These are phyloP conservation scores for Amblyornis subalaris DNA, from an alignment of 2,113 vertebrate genomes.

Conservation along the genomic window DNA sequence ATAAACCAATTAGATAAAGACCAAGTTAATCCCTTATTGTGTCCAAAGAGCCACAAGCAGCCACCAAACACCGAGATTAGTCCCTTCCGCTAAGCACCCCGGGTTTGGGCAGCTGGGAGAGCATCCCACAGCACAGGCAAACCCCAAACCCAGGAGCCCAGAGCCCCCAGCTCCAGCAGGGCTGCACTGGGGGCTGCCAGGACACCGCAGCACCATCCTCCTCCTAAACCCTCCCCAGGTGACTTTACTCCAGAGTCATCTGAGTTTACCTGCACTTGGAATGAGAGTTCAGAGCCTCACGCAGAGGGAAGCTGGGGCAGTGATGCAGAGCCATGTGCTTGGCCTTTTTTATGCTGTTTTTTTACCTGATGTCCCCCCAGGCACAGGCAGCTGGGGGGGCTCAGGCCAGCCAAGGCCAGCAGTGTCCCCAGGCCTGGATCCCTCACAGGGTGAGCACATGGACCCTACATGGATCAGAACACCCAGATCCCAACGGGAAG, in stretches of 20 bases:
- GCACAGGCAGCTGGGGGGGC: neutral
- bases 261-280: rapidly evolving
- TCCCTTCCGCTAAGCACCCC: neutral
- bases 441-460: rapidly evolving
- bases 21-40: constrained; percentile 49
- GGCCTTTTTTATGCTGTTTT: neutral
- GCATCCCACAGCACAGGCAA: rapidly evolving
- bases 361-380: rapidly evolving
- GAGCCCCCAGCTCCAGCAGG: rapidly evolving
- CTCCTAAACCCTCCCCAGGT: rapidly evolving
- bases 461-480: rapidly evolving
- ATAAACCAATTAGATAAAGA: constrained; percentile 63
- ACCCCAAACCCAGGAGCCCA: rapidly evolving
- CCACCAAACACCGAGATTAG: constrained; percentile 49
- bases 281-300: neutral
- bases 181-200: neutral
- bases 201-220: neutral
- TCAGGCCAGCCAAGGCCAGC: neutral
- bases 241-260: neutral
- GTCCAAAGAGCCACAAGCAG: neutral
- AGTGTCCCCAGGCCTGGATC: neutral
- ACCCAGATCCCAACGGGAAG: neutral
- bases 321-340: neutral
- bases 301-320: neutral
- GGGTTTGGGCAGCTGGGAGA: neutral